Conservation (phyloP, 2,888 invertebrate species). For the Marronus borbonicus region DNA sequence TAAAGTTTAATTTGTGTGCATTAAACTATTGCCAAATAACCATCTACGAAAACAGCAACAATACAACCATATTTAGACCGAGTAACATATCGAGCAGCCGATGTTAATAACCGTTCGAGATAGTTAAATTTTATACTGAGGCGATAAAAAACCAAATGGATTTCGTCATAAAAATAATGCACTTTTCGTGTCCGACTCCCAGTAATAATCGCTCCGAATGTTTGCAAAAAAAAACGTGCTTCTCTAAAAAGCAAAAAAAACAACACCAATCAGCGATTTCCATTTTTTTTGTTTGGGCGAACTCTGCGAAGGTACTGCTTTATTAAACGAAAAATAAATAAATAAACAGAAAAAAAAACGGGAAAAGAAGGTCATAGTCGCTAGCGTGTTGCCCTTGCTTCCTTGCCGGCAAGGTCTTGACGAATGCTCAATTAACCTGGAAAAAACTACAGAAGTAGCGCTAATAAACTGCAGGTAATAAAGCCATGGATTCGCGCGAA, state of each 20-base stretch:
- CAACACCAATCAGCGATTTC: background rate
- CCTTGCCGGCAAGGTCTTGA: conserved; percentile 20
- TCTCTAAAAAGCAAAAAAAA: background rate
- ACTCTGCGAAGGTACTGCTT: background rate
- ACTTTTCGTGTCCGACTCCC: background rate
- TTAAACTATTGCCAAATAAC: too few species aligned
- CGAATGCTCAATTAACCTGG: conserved; percentile 15
- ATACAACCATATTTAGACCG: too few species aligned
- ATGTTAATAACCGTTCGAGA: background rate
- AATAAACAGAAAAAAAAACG: too few species aligned
- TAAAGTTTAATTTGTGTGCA: too few species aligned
- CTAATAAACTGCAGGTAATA: background rate
- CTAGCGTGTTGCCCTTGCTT: conserved; percentile 1
- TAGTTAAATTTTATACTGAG: background rate
- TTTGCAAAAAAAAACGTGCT: background rate
- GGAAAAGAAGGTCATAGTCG: background rate
- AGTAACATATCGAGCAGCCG: too few species aligned
- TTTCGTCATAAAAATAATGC: background rate
- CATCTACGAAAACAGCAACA: too few species aligned
- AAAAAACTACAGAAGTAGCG: background rate
- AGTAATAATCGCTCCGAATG: background rate
- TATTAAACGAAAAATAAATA: too few species aligned
- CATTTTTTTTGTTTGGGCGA: background rate
- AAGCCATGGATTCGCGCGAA: too few species aligned
- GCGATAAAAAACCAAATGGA: background rate